Conservation (phyloP, 2,888 invertebrate genomes). For the Pristionchus entomophagus region DNA sequence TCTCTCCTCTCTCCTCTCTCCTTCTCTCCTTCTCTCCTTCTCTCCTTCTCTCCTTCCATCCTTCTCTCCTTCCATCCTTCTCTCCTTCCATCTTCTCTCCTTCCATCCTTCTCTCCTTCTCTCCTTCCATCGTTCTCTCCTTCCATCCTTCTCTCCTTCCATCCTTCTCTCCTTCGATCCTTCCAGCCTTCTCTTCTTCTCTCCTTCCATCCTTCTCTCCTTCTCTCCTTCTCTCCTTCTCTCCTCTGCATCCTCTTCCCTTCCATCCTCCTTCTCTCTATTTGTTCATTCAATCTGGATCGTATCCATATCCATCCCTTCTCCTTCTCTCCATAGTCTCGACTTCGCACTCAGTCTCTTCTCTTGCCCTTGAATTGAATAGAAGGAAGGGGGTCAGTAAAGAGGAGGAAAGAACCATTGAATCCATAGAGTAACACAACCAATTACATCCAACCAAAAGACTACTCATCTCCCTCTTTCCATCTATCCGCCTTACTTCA, state of each 20-base stretch:
- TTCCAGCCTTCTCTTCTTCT: too few relatives aligned
- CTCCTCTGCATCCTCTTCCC: too few relatives aligned
- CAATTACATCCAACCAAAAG: neutral
- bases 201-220: too few relatives aligned
- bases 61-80: too few relatives aligned
- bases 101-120: too few relatives aligned
- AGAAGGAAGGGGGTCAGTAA: neutral
- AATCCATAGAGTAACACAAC: constrained; percentile 20
- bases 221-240: too few relatives aligned
- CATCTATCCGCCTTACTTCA: neutral
- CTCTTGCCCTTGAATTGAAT: constrained; percentile 25
- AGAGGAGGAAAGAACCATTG: constrained; percentile 15
- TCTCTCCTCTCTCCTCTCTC: neutral
- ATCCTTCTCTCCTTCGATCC: too few relatives aligned
- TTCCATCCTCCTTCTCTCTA: neutral
- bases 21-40: neutral
- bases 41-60: neutral
- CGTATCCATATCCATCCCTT: neutral
- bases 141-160: too few relatives aligned
- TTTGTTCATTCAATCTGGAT: constrained; percentile 8
- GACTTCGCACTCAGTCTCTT: neutral
- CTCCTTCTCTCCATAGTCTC: neutral
- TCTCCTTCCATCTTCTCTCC: neutral
- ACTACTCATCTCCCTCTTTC: too few relatives aligned
- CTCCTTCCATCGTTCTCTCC: too few relatives aligned